Evolutionary conservation across 2,888 invertebrate species (phyloP), one percentile per base, ranked within the genome.

Genomic region (Pilophorus perplexus): DNA sequence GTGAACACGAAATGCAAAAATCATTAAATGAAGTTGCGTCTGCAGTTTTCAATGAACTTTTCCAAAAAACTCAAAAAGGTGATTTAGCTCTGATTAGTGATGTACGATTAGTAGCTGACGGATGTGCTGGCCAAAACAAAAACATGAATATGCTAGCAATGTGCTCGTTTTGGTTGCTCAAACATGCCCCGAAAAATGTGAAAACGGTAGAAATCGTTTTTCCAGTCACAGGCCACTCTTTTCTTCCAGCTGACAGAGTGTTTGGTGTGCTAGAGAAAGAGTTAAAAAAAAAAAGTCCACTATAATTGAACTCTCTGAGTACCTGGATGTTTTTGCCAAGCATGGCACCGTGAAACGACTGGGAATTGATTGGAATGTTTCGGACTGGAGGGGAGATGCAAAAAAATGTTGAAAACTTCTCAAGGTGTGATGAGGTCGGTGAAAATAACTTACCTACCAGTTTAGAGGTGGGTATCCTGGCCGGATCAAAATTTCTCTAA

Each of bases 111-210:
- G 55, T 55, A 1, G 28, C 55, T 10, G 55, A 55, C 16, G 55
- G 55, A 6, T 55, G 55, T 28, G 55, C 55, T 4, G 55, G 55
- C 10, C 55, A 55, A 25, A 55, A 55, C 33, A 55, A 55, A 14
- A 55, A 55, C 33, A 8, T 55, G 5, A 55, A 55, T 18, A 28
- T 55, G 2, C 10, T 28, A 2, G 2, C 33, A 1, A 55, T 55
- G 55, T 50, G 50, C 8, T 2, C 10, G 2, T 16, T 16, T 2
- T 27, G 3, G 23, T 10, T 27, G 25, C n/a, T n/a, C n/a, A 50
- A 3, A 1, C 2, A 2, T 27, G 50, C 50, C 8, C 50, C 50
- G 6, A n/a, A 12, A 1, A 50, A 50, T 10, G 14, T 50, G 2
- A 1, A 3, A 1, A 18, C 6, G 6, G 2, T 50, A 2, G 50